Conservation (phyloP, 2,113 vertebrate genomes). For the Bettongia penicillata region DNA sequence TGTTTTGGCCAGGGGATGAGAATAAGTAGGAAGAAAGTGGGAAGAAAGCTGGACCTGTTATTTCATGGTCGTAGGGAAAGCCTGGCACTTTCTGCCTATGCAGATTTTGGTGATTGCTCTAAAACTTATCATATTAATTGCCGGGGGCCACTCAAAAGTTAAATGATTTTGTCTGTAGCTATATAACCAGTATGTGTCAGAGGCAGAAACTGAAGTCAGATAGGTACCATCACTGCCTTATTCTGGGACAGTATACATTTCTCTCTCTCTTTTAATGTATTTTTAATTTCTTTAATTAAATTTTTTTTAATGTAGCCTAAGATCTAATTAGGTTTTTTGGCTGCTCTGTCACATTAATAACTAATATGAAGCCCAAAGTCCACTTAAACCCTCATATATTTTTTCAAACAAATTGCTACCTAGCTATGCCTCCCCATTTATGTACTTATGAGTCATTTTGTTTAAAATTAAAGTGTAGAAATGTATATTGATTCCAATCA, state of each 20-base stretch:
- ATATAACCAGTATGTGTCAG: background rate
- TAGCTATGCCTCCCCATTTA: background rate
- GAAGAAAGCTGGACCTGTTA: background rate
- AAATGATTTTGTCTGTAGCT: background rate
- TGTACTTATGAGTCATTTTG: background rate
- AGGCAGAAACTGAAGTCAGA: background rate
- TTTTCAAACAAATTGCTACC: background rate
- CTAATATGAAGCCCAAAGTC: background rate
- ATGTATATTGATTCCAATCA: background rate
- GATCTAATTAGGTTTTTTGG: background rate
- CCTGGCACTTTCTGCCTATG: background rate
- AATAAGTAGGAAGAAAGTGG: background rate
- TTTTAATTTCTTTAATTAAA: background rate
- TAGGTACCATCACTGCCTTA: background rate
- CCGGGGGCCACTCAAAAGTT: background rate
- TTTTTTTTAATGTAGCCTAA: background rate
- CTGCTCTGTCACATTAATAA: background rate
- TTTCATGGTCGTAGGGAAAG: background rate
- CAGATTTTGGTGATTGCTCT: background rate
- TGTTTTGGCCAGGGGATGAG: background rate
- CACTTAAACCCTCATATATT: background rate
- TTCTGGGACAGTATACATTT: background rate
- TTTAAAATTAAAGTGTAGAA: background rate
- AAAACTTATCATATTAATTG: background rate
- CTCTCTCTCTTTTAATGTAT: background rate